Conservation (phyloP, 2,888 invertebrate genomes). For the Drosophila pseudotakahashii region DNA sequence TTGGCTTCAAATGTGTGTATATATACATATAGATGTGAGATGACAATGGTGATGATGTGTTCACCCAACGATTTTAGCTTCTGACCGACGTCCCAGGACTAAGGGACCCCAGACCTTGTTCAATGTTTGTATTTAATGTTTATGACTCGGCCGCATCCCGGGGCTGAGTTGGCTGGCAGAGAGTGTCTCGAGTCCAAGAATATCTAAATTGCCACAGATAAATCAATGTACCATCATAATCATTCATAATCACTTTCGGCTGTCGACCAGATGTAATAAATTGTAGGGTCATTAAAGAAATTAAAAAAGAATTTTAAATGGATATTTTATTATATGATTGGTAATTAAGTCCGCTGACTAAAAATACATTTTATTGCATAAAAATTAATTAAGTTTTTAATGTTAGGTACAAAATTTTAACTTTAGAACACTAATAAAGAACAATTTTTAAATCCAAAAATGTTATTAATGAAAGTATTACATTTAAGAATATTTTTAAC, state of each 20-base stretch:
- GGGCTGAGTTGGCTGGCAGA: constrained; percentile 4
- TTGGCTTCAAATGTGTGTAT: constrained; percentile 8
- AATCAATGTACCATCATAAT: constrained; percentile 8
- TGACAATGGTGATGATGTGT: neutral
- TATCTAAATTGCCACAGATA: constrained; percentile 18
- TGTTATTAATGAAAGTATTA: too few relatives aligned
- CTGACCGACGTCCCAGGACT: constrained; percentile 5
- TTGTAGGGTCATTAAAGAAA: constrained; percentile 5
- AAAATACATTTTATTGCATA: too few relatives aligned
- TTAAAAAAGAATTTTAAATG: neutral
- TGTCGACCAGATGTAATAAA: constrained; percentile 17
- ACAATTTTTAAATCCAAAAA: too few relatives aligned
- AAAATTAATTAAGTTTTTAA: too few relatives aligned
- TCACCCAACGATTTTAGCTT: constrained; percentile 10
- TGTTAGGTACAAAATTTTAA: too few relatives aligned
- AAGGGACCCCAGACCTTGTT: constrained; percentile 1
- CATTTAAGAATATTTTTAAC: too few relatives aligned
- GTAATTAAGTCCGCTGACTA: too few relatives aligned
- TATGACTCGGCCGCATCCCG: constrained; percentile 22
- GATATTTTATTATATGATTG: too few relatives aligned
- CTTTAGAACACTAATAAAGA: too few relatives aligned
- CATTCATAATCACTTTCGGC: constrained; percentile 4
- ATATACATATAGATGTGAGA: neutral
- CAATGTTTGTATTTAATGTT: constrained; percentile 34
- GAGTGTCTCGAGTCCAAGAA: constrained; percentile 15